phyloP scores from a whole-genome alignment of 2,113 vertebrate genomes.

The Acinonyx jubatus region DNA sequence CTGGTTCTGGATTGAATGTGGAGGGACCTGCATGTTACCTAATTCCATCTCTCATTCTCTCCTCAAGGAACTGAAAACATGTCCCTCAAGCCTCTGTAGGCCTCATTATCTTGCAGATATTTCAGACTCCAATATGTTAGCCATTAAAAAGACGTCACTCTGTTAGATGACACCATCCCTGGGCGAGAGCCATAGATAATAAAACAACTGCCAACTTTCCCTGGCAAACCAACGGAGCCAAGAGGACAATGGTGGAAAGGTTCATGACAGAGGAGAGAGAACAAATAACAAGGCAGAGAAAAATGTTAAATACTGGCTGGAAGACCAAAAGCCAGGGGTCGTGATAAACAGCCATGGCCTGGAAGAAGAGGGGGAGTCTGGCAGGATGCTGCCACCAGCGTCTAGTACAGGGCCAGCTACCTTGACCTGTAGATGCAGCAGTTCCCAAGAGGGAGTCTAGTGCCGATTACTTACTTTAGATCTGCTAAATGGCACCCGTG shows the following conservation, averaged over 20 bases:
- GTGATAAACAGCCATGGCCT: neutral
- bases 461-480: neutral
- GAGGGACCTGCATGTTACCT: neutral
- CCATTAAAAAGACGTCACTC: slow-evolving; percentile 74
- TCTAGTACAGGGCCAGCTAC: neutral
- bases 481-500: neutral
- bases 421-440: neutral
- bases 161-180: slow-evolving; percentile 74
- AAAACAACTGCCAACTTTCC: slow-evolving; percentile 72
- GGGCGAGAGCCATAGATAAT: slow-evolving; percentile 75
- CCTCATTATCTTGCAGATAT: slow-evolving; percentile 72
- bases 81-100: slow-evolving; percentile 27
- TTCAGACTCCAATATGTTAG: slow-evolving; percentile 71
- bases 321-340: neutral
- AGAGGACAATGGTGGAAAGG: slow-evolving; percentile 67
- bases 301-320: slow-evolving; percentile 19
- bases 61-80: slow-evolving; percentile 4
- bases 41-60: slow-evolving; percentile 52
- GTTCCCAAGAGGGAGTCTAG: neutral
- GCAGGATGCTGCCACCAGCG: neutral
- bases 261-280: slow-evolving; percentile 46
- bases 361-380: neutral
- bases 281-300: slow-evolving; percentile 59
- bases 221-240: slow-evolving; percentile 57
- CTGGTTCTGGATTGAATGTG: neutral